Evolutionary conservation across 2,888 invertebrate species (phyloP), one percentile per base, ranked within the genome.

Genomic region (Agrotis clavis): DNA sequence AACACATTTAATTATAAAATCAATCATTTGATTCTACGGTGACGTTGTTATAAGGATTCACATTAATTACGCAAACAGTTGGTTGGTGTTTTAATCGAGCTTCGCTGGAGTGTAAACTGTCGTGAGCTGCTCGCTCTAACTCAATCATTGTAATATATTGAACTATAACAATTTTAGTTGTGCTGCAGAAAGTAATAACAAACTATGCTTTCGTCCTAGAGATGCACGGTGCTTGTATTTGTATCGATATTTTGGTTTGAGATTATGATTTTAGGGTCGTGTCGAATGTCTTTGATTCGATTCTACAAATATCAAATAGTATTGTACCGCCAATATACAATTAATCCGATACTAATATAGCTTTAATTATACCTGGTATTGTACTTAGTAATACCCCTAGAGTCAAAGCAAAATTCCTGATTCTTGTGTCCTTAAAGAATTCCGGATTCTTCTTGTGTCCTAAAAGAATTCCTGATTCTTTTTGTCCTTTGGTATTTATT

Each of bases 1-100:
- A 67, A 78, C 71, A 74, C 65, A 67, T 85, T 86, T 83, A 81
- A 81, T 79, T 77, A 72, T 48, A 83, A 77, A 86, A 86, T 79
- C 83, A 77, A 78, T 85, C 76, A 71, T 71, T 76, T 67, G 63
- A 71, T 75, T 79, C 68, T 62, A 66, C 67, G 66, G 67, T 50
- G 65, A 60, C 67, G 72, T 74, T 71, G 72, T 70, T 78, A 73
- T 86, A 86, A 79, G 87, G 87, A 83, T 86, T 86, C 85, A 72
- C 73, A 72, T 83, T 85, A 85, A 86, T 86, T 86, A 83, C 71
- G 69, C 57, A 74, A 84, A 77, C 74, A 57, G 73, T 56, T 63
- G 50, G 67, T 62, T 63, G 73, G 59, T 67, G 80, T 77, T 83
- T 83, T 75, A 81, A 77, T 82, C 78, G 67, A 77, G 76, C 67